Evolutionary conservation across 2,113 vertebrate species (phyloP), one percentile per base, ranked within the genome.

Genomic region (Caranx ignobilis): DNA sequence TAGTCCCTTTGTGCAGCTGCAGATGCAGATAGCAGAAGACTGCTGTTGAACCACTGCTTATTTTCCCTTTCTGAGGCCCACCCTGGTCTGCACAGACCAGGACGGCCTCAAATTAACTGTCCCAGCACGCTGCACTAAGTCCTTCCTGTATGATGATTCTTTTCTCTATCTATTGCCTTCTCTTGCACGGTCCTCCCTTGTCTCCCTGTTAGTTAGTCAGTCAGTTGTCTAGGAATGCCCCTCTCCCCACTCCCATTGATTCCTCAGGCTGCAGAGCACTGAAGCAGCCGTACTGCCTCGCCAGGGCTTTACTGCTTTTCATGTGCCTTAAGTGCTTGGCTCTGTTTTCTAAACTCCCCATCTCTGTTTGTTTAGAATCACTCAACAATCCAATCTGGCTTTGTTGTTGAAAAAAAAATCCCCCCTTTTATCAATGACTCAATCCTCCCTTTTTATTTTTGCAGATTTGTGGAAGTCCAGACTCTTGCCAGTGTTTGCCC

Each of bases 1-100:
- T 90, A 93, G 71, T 70, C 60, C 43, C 77, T 82, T 83, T 71
- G 82, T 92, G 88, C 84, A 91, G 90, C 89, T 92, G 87, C 81
- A 77, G 71, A 73, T 92, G 87, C 81, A 77, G 71, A 73, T 45
- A 64, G 68, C 52, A 74, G 75, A 72, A 18, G 47, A 71, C 41
- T 21, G 83, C 78, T 71, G 79, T 84, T 54, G 50, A 79, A 65
- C 35, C 31, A 10, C 41, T 89, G 86, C 84, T 88, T 91, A 76
- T 91, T 91, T 91, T 86, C 79, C 59, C 84, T 90, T 15, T 71
- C 48, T 35, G 79, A 85, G 88, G 89, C 89, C 83, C 85, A 82
- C 70, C 78, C 57, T 71, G 71, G 56, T 74, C 32, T 70, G 64
- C 59, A 37, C 52, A 59, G 76, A n/a, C n/a, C n/a, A n/a, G n/a